Percentiles rank a stretch among this genome's conserved stretches.
phyloP scores from a whole-genome alignment of 2,888 invertebrate species.

The Cremastinae sp. region DNA sequence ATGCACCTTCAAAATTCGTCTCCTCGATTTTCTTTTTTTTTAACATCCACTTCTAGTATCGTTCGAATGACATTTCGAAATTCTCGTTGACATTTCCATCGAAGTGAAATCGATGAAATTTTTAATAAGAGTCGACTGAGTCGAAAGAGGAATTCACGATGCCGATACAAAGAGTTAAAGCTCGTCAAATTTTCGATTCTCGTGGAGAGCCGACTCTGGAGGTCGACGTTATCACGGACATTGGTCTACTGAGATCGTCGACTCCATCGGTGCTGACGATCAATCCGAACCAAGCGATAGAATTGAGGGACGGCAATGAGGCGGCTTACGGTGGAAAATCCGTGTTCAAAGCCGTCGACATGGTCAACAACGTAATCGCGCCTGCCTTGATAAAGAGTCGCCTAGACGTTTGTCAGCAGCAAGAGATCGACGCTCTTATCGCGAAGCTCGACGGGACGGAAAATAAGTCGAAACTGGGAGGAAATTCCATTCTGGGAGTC shows the following conservation, averaged over 20 bases:
- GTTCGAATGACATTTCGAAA: too few relatives aligned
- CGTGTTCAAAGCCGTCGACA: constrained; percentile 74
- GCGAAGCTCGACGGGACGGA: constrained; percentile 72
- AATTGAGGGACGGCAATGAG: constrained; percentile 72
- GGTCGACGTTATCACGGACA: constrained; percentile 76
- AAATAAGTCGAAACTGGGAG: constrained; percentile 75
- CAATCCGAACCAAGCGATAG: constrained; percentile 70
- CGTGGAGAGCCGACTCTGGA: constrained; percentile 87
- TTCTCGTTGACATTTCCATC: neutral
- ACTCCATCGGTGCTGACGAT: constrained; percentile 69
- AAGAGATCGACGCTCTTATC: constrained; percentile 73
- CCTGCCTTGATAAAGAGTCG: constrained; percentile 74
- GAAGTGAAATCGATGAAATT: constrained; percentile 19
- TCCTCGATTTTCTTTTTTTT: neutral
- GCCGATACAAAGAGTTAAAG: constrained; percentile 84
- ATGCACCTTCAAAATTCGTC: neutral
- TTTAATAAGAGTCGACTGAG: neutral
- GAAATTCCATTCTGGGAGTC: constrained; percentile 73
- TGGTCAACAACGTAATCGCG: constrained; percentile 75
- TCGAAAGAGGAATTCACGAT: constrained; percentile 73
- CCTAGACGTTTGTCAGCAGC: constrained; percentile 74
- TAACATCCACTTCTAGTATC: neutral
- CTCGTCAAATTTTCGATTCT: constrained; percentile 86
- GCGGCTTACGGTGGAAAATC: constrained; percentile 71
- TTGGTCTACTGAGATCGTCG: constrained; percentile 74